phyloP scores from a whole-genome alignment of 35 echinoderm and acorn worm species.

The Lytechinus pictus region DNA sequence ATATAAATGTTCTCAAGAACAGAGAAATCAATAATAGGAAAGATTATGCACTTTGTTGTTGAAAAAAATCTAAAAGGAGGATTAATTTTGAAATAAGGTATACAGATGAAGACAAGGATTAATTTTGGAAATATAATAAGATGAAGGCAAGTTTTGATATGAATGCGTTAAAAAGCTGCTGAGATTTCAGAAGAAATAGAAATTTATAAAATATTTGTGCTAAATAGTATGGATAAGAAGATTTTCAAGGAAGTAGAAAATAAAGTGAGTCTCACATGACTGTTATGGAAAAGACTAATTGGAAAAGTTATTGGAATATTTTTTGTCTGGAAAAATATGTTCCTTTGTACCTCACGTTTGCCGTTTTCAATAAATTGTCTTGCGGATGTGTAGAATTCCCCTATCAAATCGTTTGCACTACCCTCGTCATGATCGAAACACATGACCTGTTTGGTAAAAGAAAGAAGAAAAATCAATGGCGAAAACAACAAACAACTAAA shows the following conservation, averaged over 20 bases:
- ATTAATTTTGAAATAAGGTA: neutral
- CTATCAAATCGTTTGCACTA: conserved; percentile 97
- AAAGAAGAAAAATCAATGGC: conserved; percentile 29
- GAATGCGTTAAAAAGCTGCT: neutral
- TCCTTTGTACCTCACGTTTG: conserved; percentile 81
- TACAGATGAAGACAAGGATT: neutral
- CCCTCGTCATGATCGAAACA: conserved; percentile 99
- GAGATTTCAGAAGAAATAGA: neutral
- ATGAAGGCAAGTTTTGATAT: neutral
- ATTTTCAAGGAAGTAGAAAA: neutral
- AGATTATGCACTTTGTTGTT: neutral
- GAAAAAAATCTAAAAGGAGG: neutral
- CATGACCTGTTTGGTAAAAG: conserved; percentile 73
- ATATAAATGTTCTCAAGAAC: neutral
- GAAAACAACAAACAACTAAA: conserved; percentile 9
- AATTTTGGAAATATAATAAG: neutral
- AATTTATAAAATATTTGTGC: neutral
- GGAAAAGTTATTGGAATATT: neutral
- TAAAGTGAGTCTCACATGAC: neutral
- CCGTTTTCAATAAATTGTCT: conserved; percentile 90
- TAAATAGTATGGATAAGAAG: neutral
- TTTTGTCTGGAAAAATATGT: conserved; percentile 29
- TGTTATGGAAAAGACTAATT: neutral
- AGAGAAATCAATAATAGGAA: neutral
- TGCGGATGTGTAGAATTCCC: conserved; percentile 93